A percentile compares a stretch with the other conserved stretches of the same genome.
phyloP scores from a whole-genome alignment of 2,888 invertebrate genomes.

The Cotesia congregata region DNA sequence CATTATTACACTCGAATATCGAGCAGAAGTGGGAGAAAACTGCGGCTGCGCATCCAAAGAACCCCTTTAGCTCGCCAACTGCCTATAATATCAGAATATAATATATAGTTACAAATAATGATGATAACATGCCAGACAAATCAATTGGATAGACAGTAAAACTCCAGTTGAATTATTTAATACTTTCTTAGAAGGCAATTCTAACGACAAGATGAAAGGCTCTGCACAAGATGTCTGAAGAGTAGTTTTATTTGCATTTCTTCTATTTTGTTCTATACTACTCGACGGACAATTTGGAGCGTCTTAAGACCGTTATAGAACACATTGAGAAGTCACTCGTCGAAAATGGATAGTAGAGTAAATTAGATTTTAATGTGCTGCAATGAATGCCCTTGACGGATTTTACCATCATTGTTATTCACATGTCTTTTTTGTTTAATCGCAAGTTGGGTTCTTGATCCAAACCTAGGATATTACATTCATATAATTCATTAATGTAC shows the following conservation, averaged over 20 bases:
- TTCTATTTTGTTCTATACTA: constrained; percentile 2
- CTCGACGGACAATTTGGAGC: constrained; percentile 63
- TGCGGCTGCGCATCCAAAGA: constrained; percentile 44
- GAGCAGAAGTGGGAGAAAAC: constrained; percentile 40
- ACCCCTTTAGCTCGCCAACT: constrained; percentile 21
- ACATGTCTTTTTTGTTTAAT: not conserved
- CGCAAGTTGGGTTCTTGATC: constrained; percentile 14
- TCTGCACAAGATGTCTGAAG: not conserved
- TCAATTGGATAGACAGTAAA: not conserved
- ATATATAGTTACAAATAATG: not conserved
- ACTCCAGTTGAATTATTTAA: not conserved
- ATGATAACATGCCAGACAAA: not conserved
- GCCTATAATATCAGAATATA: constrained; percentile 25
- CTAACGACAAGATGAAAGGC: not conserved
- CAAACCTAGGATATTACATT: not conserved
- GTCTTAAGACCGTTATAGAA: constrained; percentile 66
- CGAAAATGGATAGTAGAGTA: constrained; percentile 63
- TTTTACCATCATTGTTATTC: not conserved
- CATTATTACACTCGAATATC: constrained; percentile 38
- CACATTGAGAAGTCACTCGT: constrained; percentile 62
- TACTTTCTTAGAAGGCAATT: not conserved
- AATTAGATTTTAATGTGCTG: not conserved
- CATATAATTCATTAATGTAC: not conserved
- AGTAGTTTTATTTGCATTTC: not conserved
- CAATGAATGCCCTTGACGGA: constrained; percentile 1